phyloP scores from a whole-genome alignment of 1,140 invertebrate species.

The Leptinotarsa texana region DNA sequence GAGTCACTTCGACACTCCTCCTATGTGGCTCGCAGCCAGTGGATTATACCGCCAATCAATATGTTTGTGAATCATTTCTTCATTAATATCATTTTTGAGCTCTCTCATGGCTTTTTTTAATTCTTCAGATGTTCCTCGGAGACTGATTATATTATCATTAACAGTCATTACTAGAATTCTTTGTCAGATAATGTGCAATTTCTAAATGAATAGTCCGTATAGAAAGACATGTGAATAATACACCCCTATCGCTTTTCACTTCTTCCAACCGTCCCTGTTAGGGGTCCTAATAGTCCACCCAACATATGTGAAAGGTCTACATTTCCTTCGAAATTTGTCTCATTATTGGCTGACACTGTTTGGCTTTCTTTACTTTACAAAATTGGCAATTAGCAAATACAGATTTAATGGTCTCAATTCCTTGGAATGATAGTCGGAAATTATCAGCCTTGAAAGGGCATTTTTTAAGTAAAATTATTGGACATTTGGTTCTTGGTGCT shows the following conservation, averaged over 20 bases:
- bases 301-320: not conserved
- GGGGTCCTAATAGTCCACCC: not conserved
- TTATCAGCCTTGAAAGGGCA: not conserved
- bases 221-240: not conserved
- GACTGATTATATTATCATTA: too few relatives aligned
- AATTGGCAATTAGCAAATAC: not conserved
- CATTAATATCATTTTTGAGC: not conserved
- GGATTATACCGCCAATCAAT: not conserved
- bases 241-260: not conserved
- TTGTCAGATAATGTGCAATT: not conserved
- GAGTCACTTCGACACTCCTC: not conserved
- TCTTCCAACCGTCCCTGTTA: not conserved
- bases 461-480: not conserved
- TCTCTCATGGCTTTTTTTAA: not conserved
- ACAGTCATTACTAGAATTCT: not conserved
- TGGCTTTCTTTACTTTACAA: not conserved
- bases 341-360: not conserved
- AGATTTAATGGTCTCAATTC: too few relatives aligned
- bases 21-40: not conserved
- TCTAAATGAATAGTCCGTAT: not conserved
- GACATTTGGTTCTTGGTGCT: not conserved
- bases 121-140: not conserved
- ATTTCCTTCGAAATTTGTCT: not conserved
- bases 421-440: not conserved
- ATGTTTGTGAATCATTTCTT: not conserved